A percentile compares a stretch with the other conserved stretches of the same genome.
These are phyloP conservation scores for Dicranocentrus wangi DNA, from an alignment of 2,888 invertebrate genomes.

Conservation along the genomic window DNA sequence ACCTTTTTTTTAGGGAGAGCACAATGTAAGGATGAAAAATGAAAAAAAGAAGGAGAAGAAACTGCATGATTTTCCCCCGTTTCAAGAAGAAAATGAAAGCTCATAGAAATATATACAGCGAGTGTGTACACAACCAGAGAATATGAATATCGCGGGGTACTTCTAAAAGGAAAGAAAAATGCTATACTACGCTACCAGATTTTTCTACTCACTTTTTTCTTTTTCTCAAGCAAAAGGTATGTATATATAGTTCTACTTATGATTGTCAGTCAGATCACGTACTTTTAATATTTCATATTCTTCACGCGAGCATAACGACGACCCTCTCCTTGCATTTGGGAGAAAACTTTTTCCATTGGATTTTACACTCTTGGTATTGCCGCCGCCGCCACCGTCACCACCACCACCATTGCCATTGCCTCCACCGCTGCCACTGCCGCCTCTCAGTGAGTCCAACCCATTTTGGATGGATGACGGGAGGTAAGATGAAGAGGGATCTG, in stretches of 20 bases:
- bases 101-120: no score
- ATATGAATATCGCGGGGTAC: slow-evolving; percentile 26
- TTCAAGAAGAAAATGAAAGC: slow-evolving; percentile 14
- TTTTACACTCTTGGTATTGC: slow-evolving; percentile 42
- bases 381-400: no score
- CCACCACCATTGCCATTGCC: no score
- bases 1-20: background rate
- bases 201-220: no score
- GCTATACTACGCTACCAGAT: no score
- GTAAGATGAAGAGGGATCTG: slow-evolving; percentile 22
- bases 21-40: slow-evolving; percentile 5
- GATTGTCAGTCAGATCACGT: slow-evolving; percentile 69
- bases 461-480: slow-evolving; percentile 37
- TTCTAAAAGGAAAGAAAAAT: no score
- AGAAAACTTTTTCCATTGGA: slow-evolving; percentile 57
- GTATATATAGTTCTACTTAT: no score
- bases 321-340: slow-evolving; percentile 57
- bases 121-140: slow-evolving; percentile 5
- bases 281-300: slow-evolving; percentile 84
- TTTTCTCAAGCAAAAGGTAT: no score
- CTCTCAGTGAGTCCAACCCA: slow-evolving; percentile 29
- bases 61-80: slow-evolving; percentile 37
- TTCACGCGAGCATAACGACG: slow-evolving; percentile 78
- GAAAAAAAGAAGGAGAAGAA: background rate
- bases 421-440: no score